A percentile compares a stretch with the other conserved stretches of the same genome.
Conservation (phyloP, 2,113 vertebrate genomes). For the Uropsilus gracilis region DNA sequence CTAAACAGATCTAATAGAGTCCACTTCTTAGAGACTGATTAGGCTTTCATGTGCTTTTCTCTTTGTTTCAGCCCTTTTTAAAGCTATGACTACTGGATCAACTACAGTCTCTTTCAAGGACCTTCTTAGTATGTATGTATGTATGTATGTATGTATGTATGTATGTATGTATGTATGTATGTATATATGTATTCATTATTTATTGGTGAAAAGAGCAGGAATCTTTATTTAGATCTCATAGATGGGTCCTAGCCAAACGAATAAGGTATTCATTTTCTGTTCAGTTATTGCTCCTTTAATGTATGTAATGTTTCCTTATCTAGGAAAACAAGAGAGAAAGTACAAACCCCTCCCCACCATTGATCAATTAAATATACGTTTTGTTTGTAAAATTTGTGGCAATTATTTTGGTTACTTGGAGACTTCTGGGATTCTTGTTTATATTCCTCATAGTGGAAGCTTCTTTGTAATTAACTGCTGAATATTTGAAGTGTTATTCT, state of each 20-base stretch:
- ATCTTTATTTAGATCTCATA: no score
- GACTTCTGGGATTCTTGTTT: background rate
- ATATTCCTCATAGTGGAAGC: background rate
- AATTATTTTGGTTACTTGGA: background rate
- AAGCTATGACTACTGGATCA: background rate
- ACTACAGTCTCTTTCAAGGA: background rate
- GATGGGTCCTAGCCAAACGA: background rate
- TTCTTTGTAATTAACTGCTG: constrained; percentile 7
- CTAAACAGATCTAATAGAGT: background rate
- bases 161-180: no score
- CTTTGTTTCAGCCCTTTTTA: background rate
- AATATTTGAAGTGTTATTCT: background rate
- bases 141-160: no score
- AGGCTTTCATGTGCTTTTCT: background rate
- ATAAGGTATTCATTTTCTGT: background rate
- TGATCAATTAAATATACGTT: background rate
- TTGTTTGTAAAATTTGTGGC: background rate
- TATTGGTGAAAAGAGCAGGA: background rate
- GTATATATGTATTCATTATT: no score
- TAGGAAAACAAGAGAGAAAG: background rate
- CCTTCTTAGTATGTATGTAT: no score
- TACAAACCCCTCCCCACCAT: background rate
- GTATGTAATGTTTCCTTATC: background rate
- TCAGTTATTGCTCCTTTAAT: background rate
- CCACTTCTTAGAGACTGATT: background rate